Percentiles rank a stretch among this genome's conserved stretches.
Evolutionary conservation across 2,888 invertebrate genomes (phyloP).

Genomic region (Acronicta leporina): DNA sequence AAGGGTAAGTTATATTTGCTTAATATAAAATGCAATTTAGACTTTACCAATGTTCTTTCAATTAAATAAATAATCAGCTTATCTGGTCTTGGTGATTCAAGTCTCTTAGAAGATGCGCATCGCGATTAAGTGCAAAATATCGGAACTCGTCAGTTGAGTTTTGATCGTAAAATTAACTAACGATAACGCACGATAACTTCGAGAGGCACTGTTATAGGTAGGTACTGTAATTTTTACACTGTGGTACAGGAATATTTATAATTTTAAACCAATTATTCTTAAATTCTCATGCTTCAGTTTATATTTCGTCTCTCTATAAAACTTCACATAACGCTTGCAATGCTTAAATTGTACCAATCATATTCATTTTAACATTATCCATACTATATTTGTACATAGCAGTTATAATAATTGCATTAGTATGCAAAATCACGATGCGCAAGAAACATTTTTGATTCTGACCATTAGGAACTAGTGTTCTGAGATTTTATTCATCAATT

Average conservation of each 20-base stretch:
- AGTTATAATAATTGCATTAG: conserved; percentile 38
- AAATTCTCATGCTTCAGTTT: too few species aligned
- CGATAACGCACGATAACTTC: too few species aligned
- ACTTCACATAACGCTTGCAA: too few species aligned
- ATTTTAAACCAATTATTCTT: too few species aligned
- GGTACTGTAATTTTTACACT: too few species aligned
- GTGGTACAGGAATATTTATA: too few species aligned
- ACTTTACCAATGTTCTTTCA: conserved; percentile 16
- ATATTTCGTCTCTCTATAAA: too few species aligned
- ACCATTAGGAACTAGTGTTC: conserved; percentile 22
- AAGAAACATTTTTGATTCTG: conserved; percentile 27
- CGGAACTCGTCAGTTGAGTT: neutral
- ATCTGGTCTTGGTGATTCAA: conserved; percentile 15
- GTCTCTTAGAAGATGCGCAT: conserved; percentile 37
- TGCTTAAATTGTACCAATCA: conserved; percentile 31
- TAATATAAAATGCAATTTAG: conserved; percentile 23
- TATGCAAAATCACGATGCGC: conserved; percentile 50
- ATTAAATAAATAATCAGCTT: conserved; percentile 22
- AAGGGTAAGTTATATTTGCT: conserved; percentile 17
- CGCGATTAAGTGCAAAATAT: conserved; percentile 26
- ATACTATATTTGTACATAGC: conserved; percentile 19
- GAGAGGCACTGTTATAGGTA: too few species aligned
- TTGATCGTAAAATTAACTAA: conserved; percentile 7
- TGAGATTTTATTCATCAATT: conserved; percentile 12
- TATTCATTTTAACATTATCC: too few species aligned